phyloP scores from a whole-genome alignment of 2,888 invertebrate species.

The Hylaea fasciaria region DNA sequence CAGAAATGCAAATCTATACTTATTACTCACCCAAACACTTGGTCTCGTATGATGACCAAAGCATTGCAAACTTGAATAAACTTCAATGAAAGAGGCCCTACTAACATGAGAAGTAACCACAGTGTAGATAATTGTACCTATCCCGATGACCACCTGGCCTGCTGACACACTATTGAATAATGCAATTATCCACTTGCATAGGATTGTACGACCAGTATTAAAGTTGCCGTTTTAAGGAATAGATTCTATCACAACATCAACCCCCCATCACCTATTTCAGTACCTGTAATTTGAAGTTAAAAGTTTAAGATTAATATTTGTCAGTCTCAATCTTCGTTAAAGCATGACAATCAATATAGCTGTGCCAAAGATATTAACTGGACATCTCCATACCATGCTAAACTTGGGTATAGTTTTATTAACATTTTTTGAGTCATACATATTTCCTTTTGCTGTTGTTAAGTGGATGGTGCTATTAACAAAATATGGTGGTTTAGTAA shows the following conservation, averaged over 20 bases:
- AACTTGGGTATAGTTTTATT: constrained; percentile 56
- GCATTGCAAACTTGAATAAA: too few relatives aligned
- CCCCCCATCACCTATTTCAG: neutral
- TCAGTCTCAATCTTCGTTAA: neutral
- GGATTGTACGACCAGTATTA: neutral
- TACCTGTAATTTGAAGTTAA: neutral
- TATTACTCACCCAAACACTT: too few relatives aligned
- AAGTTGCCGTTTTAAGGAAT: constrained; percentile 1
- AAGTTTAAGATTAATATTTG: neutral
- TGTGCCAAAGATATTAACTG: constrained; percentile 46
- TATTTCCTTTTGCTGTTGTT: constrained; percentile 59
- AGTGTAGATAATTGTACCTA: neutral
- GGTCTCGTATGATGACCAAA: too few relatives aligned
- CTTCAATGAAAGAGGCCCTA: neutral
- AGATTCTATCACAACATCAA: constrained; percentile 3
- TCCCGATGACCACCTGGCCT: neutral
- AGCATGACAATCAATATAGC: constrained; percentile 30
- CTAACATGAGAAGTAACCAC: neutral
- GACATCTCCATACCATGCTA: constrained; percentile 45
- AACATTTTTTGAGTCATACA: constrained; percentile 60
- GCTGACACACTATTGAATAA: constrained; percentile 30
- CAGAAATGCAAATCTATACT: too few relatives aligned
- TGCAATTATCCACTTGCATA: constrained; percentile 24
- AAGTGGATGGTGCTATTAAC: constrained; percentile 63
- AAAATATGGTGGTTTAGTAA: constrained; percentile 53